phyloP scores from a whole-genome alignment of 2,797 vertebrate species.

The Apodemus agrarius region DNA sequence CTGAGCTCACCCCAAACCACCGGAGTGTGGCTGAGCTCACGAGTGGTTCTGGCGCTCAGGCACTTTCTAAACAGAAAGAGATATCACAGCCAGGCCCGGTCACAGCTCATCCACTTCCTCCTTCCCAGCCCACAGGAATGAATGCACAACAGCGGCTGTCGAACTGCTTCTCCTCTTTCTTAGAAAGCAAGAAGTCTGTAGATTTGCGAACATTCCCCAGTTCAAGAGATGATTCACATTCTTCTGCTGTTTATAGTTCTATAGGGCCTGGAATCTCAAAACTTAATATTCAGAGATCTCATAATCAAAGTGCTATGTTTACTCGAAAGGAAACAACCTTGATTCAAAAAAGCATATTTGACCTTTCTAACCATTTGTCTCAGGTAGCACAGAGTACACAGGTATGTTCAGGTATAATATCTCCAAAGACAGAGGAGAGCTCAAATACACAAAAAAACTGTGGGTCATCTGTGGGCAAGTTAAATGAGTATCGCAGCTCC shows the following conservation, averaged over 20 bases:
- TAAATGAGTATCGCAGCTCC: conserved; percentile 84
- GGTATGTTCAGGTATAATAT: conserved; percentile 82
- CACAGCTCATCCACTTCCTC: conserved; percentile 86
- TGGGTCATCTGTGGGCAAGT: conserved; percentile 85
- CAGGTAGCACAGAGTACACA: conserved; percentile 84
- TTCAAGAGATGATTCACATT: conserved; percentile 87
- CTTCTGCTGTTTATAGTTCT: conserved; percentile 84
- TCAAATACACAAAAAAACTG: conserved; percentile 85
- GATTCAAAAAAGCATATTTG: conserved; percentile 86
- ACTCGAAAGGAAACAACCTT: conserved; percentile 86
- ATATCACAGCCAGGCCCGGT: conserved; percentile 82
- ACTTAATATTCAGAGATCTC: conserved; percentile 84
- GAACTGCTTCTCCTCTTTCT: conserved; percentile 84
- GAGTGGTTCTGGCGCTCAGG: conserved; percentile 83
- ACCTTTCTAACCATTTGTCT: conserved; percentile 85
- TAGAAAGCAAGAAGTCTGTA: conserved; percentile 84
- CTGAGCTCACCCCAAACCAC: conserved; percentile 82
- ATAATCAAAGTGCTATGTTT: conserved; percentile 86
- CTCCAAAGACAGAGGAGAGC: conserved; percentile 85
- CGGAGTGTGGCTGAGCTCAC: conserved; percentile 82
- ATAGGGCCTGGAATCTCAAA: conserved; percentile 85
- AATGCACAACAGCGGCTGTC: conserved; percentile 83
- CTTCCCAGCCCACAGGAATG: conserved; percentile 84
- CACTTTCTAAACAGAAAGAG: conserved; percentile 86
- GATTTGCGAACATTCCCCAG: conserved; percentile 81